phyloP scores from a whole-genome alignment of 2,113 vertebrate species.

The Xiphorhynchus elegans region DNA sequence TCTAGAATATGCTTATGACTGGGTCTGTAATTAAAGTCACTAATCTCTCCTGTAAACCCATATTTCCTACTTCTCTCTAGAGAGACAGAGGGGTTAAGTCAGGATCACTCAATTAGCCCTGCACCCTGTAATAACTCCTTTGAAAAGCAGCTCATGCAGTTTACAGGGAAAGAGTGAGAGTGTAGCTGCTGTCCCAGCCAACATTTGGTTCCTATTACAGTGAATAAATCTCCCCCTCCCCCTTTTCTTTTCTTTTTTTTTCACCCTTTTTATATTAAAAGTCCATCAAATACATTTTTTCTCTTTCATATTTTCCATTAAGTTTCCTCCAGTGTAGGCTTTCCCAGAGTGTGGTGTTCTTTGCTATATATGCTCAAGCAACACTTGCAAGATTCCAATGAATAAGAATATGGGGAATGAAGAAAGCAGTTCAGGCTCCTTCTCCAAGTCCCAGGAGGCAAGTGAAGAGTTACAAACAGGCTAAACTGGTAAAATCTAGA shows the following conservation, averaged over 20 bases:
- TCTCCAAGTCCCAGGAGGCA: neutral
- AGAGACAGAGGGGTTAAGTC: slow-evolving; percentile 63
- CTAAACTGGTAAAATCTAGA: slow-evolving; percentile 22
- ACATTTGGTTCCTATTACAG: slow-evolving; percentile 89
- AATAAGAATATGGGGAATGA: neutral
- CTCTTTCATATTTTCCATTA: slow-evolving; percentile 74
- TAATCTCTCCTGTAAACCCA: neutral
- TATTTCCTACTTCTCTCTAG: neutral
- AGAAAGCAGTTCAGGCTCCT: neutral
- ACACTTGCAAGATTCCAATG: neutral
- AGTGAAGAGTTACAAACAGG: neutral
- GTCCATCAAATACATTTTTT: slow-evolving; percentile 78
- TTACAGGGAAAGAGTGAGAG: slow-evolving; percentile 76
- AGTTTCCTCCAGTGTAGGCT: slow-evolving; percentile 35
- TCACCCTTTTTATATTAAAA: slow-evolving; percentile 75
- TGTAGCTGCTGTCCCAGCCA: slow-evolving; percentile 56
- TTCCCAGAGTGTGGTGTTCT: slow-evolving; percentile 38
- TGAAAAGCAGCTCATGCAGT: slow-evolving; percentile 56
- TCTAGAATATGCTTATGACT: neutral
- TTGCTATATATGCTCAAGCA: slow-evolving; percentile 36
- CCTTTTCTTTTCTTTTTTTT: neutral
- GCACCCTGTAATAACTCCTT: slow-evolving; percentile 41
- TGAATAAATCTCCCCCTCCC: slow-evolving; percentile 70
- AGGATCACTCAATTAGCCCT: neutral
- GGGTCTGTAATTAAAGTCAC: neutral